Base-by-base conservation (phyloP, 2,113 vertebrate species). In the Xyrauchen texanus region DNA sequence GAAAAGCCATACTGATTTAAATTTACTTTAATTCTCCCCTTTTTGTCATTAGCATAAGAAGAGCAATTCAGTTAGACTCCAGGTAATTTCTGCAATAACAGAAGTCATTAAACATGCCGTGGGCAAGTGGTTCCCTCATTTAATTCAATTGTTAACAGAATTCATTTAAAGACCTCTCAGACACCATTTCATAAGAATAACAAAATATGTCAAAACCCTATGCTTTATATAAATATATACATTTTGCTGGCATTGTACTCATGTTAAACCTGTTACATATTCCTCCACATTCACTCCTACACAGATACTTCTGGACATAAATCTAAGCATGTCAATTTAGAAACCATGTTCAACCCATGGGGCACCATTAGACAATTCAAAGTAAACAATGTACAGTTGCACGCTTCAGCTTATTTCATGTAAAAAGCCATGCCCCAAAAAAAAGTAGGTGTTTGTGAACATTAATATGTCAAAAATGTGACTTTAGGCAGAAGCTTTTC, bases 21-120 rank as follows among this genome's bases (percentile, higher is more conserved):
- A 92, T 91, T 91, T 93, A 88, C 88, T 92, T 89, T 91, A 91
- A 91, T 91, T 88, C 90, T 91, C 91, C 86, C 15, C 16, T 63
- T 72, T 72, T 44, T 79, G 71, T 78, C 85, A 85, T 73, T 73
- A 82, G 86, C 67, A 1, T 81, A 89, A 85, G 84, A 79, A 84
- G 84, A 86, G 21, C 82, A 91, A 88, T 89, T 87, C 88, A 87
- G 86, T 86, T 88, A 90, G 76, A 91, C 90, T 86, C 82, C 87
- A 88, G 86, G 86, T 93, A 77, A 93, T 93, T 93, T 93, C 89
- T 75, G 47, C 77, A 78, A 68, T 86, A 88, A 81, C 86, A 88
- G 85, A 10, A 85, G 77, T 84, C 82, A 81, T 89, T 83, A 79
- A 34, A 63, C 13, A 68, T 81, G 55, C 79, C 83, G 82, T 84